These are phyloP conservation scores for Dyspetes luteomarginatus DNA, from an alignment of 2,888 invertebrate species.

Conservation along the genomic window DNA sequence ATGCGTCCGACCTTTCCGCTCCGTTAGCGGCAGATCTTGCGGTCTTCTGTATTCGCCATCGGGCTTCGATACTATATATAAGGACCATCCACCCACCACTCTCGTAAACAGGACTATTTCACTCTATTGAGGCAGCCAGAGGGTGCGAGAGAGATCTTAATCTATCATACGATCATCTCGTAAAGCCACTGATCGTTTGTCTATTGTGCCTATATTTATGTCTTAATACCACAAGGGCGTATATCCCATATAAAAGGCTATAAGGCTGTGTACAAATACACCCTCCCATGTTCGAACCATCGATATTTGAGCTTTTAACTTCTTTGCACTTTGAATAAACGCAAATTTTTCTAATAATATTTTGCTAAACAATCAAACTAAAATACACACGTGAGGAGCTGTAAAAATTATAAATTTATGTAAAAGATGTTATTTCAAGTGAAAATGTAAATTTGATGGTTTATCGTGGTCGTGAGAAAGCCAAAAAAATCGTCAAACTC, in stretches of 20 bases:
- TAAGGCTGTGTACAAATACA: no score
- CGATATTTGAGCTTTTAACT: no score
- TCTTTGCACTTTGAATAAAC: no score
- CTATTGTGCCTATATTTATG: neutral
- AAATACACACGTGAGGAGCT: no score
- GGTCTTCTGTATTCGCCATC: conserved; percentile 17
- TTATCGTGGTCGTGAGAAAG: neutral
- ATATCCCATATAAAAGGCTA: no score
- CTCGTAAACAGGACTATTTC: conserved; percentile 19
- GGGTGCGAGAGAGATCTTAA: conserved; percentile 15
- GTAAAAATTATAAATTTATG: neutral
- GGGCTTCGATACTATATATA: conserved; percentile 18
- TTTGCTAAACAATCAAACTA: no score
- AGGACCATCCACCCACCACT: conserved; percentile 33
- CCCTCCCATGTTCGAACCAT: no score
- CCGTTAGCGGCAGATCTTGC: conserved; percentile 50
- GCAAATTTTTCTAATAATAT: no score
- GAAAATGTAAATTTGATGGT: conserved; percentile 62
- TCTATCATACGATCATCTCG: conserved; percentile 44
- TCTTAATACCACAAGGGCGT: no score
- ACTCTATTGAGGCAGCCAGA: neutral
- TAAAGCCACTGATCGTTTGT: neutral
- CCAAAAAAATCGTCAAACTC: conserved; percentile 71
- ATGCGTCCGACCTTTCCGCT: conserved; percentile 65
- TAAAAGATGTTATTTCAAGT: neutral